A percentile compares a stretch with the other conserved stretches of the same genome.
These are phyloP conservation scores for Phataginus tetradactyla DNA, from an alignment of 2,797 vertebrate species.

Conservation along the genomic window DNA sequence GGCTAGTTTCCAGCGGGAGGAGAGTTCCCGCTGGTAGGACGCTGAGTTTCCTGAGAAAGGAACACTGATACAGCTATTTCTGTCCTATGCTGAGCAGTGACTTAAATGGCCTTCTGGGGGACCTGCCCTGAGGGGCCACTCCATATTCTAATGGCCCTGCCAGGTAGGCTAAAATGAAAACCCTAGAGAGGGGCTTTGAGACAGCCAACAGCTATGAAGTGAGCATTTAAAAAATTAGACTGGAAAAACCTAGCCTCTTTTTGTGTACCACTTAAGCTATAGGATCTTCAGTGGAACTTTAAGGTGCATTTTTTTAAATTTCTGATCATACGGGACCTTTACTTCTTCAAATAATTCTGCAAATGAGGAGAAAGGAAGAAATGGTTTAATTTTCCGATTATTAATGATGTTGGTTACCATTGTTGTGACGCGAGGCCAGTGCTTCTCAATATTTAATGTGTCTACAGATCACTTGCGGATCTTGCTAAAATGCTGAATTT, in stretches of 20 bases:
- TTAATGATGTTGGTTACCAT: background rate
- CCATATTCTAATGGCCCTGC: background rate
- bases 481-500: background rate
- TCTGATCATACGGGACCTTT: background rate
- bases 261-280: background rate
- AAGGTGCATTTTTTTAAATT: background rate
- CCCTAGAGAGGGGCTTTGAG: background rate
- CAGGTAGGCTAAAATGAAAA: background rate
- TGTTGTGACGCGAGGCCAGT: background rate
- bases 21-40: background rate
- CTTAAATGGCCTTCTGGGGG: background rate
- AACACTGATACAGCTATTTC: background rate
- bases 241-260: background rate
- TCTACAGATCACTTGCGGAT: background rate
- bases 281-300: background rate
- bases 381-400: background rate
- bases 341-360: background rate
- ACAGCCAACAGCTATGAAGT: background rate
- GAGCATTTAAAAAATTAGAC: background rate
- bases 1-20: slow-evolving; percentile 8
- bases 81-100: background rate
- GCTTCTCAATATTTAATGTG: background rate
- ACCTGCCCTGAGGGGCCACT: background rate
- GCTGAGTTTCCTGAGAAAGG: background rate
- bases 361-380: background rate